phyloP scores from a whole-genome alignment of 2,113 vertebrate species.

The Ciconia maguari region DNA sequence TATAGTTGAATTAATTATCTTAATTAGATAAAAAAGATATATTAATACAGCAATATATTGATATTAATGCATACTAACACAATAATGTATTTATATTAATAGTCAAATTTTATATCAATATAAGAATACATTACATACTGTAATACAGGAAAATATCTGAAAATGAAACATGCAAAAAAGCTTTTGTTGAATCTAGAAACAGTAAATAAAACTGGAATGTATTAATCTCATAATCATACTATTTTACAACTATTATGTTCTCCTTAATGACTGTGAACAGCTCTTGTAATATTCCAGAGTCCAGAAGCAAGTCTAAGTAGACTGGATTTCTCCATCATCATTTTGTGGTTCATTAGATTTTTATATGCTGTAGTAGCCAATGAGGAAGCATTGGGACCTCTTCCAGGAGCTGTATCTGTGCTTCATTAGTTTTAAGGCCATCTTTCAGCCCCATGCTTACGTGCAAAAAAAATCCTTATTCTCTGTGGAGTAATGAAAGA shows the following conservation, averaged over 20 bases:
- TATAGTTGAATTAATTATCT: background rate
- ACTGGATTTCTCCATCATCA: constrained; percentile 53
- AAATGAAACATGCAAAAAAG: background rate
- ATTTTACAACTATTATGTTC: background rate
- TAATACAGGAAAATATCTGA: background rate
- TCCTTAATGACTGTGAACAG: background rate
- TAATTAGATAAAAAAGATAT: background rate
- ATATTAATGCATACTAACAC: background rate
- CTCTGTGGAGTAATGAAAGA: constrained; percentile 12
- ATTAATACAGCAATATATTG: background rate
- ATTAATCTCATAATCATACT: background rate
- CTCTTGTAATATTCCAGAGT: background rate
- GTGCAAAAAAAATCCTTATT: constrained; percentile 18
- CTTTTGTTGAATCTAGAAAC: background rate
- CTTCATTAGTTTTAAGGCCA: constrained; percentile 63
- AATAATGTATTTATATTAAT: background rate
- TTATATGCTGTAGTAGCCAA: constrained; percentile 42
- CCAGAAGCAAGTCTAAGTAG: constrained; percentile 24
- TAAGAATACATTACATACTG: background rate
- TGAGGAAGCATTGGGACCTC: constrained; percentile 38
- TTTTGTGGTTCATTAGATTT: constrained; percentile 57
- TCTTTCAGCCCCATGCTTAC: constrained; percentile 6
- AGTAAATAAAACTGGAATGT: background rate
- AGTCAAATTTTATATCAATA: background rate
- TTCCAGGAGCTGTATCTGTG: constrained; percentile 27